A percentile compares a stretch with the other conserved stretches of the same genome.
phyloP scores from a whole-genome alignment of 2,113 vertebrate species.

The Melanotaenia duboulayi region DNA sequence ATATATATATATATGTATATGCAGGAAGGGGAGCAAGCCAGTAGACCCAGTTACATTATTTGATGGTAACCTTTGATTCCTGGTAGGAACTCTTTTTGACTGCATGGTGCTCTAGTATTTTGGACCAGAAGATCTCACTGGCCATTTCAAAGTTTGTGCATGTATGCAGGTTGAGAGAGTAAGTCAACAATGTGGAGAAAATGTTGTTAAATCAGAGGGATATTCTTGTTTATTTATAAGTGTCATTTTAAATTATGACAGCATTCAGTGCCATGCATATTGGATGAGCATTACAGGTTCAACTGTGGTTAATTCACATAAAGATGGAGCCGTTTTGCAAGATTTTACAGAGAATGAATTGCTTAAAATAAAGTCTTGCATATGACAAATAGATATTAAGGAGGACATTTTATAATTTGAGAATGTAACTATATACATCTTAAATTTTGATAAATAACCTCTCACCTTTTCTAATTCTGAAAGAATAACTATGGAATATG shows the following conservation, averaged over 20 bases:
- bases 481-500: background rate
- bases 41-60: constrained; percentile 32
- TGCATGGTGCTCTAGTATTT: constrained; percentile 7
- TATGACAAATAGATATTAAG: constrained; percentile 7
- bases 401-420: background rate
- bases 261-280: constrained; percentile 38
- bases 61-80: constrained; percentile 27
- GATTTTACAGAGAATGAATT: constrained; percentile 21
- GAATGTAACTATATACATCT: background rate
- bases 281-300: constrained; percentile 14
- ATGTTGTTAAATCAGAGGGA: constrained; percentile 31
- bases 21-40: too few relatives aligned
- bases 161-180: constrained; percentile 56
- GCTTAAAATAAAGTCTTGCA: background rate
- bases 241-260: constrained; percentile 50
- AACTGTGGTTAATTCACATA: constrained; percentile 7
- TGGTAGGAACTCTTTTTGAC: constrained; percentile 16
- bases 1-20: too few relatives aligned
- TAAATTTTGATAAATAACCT: too few relatives aligned
- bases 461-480: too few relatives aligned
- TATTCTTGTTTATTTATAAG: constrained; percentile 51
- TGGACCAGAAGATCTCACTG: constrained; percentile 47
- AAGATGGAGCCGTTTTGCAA: constrained; percentile 14
- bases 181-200: constrained; percentile 28
- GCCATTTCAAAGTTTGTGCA: constrained; percentile 23